A percentile compares a stretch with the other conserved stretches of the same genome.
These are phyloP conservation scores for Melanaphis sacchari DNA, from an alignment of 1,140 invertebrate species.

Conservation along the genomic window DNA sequence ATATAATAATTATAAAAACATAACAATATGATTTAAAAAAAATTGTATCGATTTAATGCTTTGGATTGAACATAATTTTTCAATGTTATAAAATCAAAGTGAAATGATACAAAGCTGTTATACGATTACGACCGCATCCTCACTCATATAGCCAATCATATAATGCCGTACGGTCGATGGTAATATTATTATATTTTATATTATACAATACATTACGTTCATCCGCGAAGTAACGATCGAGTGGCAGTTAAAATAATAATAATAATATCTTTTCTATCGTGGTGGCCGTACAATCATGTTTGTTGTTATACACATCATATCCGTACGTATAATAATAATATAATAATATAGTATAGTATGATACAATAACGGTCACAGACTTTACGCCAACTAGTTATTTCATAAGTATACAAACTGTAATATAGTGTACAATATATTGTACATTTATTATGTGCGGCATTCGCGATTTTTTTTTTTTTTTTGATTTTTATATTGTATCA, in stretches of 20 bases:
- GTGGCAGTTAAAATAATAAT: neutral
- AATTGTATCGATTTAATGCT: neutral
- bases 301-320: neutral
- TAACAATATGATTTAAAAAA: neutral
- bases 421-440: neutral
- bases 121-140: too few relatives aligned
- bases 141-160: too few relatives aligned
- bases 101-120: too few relatives aligned
- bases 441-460: neutral
- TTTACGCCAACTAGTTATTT: too few relatives aligned
- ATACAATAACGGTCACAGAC: too few relatives aligned
- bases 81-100: too few relatives aligned
- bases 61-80: neutral
- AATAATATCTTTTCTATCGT: neutral
- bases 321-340: neutral
- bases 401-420: too few relatives aligned
- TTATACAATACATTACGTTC: neutral
- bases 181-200: neutral
- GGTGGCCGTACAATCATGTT: neutral
- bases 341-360: neutral
- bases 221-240: neutral
- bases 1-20: neutral
- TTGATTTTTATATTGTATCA: neutral
- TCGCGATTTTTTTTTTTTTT: neutral
- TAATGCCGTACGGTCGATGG: neutral